Conservation (phyloP, 2,797 vertebrate genomes). For the Heliangelus exortis region DNA sequence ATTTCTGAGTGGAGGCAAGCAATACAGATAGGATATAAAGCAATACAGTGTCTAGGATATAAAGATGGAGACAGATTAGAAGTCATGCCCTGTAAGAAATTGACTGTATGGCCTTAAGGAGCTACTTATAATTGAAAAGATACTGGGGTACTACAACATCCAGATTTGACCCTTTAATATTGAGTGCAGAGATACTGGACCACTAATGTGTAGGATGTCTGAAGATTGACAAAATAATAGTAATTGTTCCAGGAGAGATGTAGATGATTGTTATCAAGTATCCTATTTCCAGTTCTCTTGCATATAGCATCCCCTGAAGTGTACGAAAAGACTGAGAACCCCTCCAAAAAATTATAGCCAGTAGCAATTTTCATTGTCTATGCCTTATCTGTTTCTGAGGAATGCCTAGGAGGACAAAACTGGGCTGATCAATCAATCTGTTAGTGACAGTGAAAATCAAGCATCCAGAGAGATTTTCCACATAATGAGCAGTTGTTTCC, state of each 20-base stretch:
- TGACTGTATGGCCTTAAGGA: background rate
- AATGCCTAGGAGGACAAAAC: background rate
- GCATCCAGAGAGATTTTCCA: background rate
- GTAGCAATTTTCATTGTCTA: background rate
- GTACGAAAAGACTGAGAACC: background rate
- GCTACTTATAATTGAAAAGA: background rate
- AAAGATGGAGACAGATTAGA: background rate
- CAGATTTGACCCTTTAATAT: background rate
- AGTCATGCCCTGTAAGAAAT: background rate
- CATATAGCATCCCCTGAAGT: background rate
- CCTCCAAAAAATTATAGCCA: background rate
- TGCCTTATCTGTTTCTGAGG: background rate
- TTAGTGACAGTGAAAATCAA: background rate
- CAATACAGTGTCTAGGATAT: fast-evolving
- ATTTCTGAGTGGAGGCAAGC: background rate
- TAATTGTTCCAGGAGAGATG: background rate
- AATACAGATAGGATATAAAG: background rate
- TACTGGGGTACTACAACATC: background rate
- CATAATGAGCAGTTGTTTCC: background rate
- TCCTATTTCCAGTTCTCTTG: background rate
- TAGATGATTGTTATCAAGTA: background rate
- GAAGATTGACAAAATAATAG: background rate
- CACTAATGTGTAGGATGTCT: background rate
- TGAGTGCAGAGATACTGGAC: background rate
- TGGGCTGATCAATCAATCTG: background rate